These are phyloP conservation scores for Pipistrellus pipistrellus DNA, from an alignment of 2,797 vertebrate species.

Conservation along the genomic window DNA sequence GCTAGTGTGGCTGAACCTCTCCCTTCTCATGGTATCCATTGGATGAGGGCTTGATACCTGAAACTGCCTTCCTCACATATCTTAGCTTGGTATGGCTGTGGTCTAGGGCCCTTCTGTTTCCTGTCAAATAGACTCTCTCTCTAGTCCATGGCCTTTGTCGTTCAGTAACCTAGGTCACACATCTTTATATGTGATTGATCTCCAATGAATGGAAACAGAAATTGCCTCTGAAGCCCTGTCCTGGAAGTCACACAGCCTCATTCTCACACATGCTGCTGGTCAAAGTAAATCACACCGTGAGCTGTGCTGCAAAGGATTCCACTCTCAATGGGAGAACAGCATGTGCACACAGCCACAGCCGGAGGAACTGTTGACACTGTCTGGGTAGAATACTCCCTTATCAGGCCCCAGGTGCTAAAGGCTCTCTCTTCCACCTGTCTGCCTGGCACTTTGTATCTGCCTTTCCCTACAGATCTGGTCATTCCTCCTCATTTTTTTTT, in stretches of 20 bases:
- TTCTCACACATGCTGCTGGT: not conserved
- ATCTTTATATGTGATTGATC: not conserved
- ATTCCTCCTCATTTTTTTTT: not conserved
- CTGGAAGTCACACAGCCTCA: not conserved
- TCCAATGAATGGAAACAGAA: not conserved
- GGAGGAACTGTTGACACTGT: not conserved
- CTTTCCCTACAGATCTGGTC: not conserved
- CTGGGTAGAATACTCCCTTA: not conserved
- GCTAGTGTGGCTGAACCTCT: not conserved
- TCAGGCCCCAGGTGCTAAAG: accelerated
- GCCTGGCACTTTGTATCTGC: not conserved
- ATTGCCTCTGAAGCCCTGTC: too few relatives aligned
- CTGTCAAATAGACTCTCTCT: not conserved
- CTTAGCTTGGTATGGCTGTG: not conserved
- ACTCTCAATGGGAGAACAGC: not conserved
- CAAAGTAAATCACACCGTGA: not conserved
- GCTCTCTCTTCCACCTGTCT: not conserved
- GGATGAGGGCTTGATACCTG: not conserved
- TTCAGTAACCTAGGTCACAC: too few relatives aligned
- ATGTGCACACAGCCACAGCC: accelerated
- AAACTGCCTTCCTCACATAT: not conserved
- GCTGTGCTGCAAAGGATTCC: not conserved
- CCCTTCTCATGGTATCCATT: not conserved
- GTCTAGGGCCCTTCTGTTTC: not conserved
- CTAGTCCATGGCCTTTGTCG: not conserved